Conservation (phyloP, 2,113 vertebrate genomes). For the Catharus bicknelli region DNA sequence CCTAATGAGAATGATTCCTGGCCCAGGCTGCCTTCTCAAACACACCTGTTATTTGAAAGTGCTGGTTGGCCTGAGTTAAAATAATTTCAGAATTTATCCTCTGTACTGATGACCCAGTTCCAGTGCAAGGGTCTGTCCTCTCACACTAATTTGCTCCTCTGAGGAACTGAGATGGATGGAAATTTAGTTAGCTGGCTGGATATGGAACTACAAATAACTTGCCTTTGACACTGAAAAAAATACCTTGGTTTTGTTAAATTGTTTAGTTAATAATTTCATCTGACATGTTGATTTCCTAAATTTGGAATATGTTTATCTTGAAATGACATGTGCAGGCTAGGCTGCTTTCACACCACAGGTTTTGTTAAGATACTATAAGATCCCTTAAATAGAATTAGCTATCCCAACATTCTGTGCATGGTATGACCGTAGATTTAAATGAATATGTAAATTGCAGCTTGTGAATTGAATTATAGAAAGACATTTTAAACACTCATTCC, state of each 20-base stretch:
- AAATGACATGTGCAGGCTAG: neutral
- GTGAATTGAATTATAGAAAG: conserved; percentile 2
- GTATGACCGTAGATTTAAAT: neutral
- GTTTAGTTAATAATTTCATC: conserved; percentile 2
- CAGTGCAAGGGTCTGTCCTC: neutral
- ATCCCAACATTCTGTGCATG: neutral
- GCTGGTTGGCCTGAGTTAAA: neutral
- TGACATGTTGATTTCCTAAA: neutral
- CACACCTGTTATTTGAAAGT: neutral
- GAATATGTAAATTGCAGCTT: conserved; percentile 24
- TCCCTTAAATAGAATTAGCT: conserved; percentile 6
- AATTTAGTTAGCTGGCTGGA: neutral
- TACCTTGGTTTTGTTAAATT: neutral
- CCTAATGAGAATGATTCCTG: neutral
- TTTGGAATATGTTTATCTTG: conserved; percentile 13
- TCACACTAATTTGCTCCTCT: neutral
- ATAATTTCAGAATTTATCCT: neutral
- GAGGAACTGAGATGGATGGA: neutral
- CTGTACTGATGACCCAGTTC: neutral
- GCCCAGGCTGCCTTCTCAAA: neutral
- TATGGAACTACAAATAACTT: neutral
- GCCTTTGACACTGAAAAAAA: neutral
- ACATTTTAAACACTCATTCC: neutral
- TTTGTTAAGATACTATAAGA: conserved; percentile 13
- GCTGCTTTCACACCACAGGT: conserved; percentile 35